Conservation (phyloP, 2,797 vertebrate species). For the Craterocephalus amniculus region DNA sequence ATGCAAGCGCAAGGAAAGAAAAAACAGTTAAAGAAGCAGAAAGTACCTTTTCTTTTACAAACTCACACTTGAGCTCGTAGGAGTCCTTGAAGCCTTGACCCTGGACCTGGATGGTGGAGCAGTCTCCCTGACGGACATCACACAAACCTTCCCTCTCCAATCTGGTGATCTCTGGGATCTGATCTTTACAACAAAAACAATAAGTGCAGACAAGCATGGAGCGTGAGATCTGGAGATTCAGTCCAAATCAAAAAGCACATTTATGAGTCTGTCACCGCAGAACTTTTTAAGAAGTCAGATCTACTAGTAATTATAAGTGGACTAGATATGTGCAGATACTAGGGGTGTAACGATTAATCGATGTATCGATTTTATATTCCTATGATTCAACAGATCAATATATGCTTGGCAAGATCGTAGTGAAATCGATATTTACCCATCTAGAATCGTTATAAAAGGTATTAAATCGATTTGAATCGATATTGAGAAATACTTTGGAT, state of each 20-base stretch:
- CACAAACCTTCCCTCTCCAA: conserved; percentile 89
- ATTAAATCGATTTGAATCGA: too few species aligned
- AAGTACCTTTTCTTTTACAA: conserved; percentile 89
- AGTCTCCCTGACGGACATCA: conserved; percentile 83
- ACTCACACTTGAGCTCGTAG: conserved; percentile 89
- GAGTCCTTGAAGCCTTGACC: conserved; percentile 88
- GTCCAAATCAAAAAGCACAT: not conserved
- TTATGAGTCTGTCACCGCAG: not conserved
- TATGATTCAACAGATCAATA: too few species aligned
- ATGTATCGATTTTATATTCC: too few species aligned
- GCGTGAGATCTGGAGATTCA: conserved; percentile 10
- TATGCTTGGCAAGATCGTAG: too few species aligned
- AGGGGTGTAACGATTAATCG: too few species aligned
- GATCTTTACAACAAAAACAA: conserved; percentile 81
- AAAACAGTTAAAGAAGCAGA: not conserved
- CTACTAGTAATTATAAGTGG: not conserved
- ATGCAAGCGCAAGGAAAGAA: not conserved
- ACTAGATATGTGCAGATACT: too few species aligned
- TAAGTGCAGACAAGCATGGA: conserved; percentile 11
- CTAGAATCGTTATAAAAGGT: too few species aligned
- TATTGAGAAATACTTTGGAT: too few species aligned
- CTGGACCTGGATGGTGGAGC: conserved; percentile 81
- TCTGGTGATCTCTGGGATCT: conserved; percentile 87
- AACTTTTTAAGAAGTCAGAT: not conserved
- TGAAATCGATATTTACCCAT: too few species aligned